Percentiles rank a stretch among this genome's conserved stretches.
phyloP scores from a whole-genome alignment of 2,113 vertebrate genomes.

The Aythya baeri region DNA sequence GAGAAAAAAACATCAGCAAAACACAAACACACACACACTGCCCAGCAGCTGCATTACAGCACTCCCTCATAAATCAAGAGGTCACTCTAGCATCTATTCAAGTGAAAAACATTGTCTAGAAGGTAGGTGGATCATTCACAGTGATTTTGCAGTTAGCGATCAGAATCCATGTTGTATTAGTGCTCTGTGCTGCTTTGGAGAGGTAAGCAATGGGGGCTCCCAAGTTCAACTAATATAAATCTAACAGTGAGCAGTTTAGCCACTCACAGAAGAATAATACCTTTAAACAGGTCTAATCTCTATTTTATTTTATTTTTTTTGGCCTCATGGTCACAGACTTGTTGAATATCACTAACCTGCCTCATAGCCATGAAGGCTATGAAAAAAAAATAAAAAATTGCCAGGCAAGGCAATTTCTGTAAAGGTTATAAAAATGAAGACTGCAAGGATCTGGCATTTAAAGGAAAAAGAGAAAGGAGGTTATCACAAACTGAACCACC shows the following conservation, averaged over 20 bases:
- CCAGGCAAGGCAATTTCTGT: not conserved
- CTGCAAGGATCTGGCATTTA: not conserved
- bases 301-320: no score
- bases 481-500: not conserved
- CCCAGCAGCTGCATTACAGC: not conserved
- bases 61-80: not conserved
- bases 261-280: not conserved
- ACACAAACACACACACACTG: not conserved
- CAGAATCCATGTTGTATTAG: no score
- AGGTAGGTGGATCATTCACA: not conserved
- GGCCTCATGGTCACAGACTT: not conserved
- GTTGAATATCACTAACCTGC: no score
- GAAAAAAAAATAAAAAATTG: no score
- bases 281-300: not conserved
- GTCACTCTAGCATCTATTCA: no score
- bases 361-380: not conserved
- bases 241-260: no score
- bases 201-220: no score
- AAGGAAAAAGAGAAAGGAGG: not conserved
- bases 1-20: not conserved
- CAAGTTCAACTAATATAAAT: not conserved
- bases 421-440: not conserved
- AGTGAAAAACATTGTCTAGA: not conserved
- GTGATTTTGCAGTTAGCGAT: not conserved
- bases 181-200: not conserved